phyloP scores from a whole-genome alignment of 1,140 invertebrate species.

The Acromyrmex heyeri region DNA sequence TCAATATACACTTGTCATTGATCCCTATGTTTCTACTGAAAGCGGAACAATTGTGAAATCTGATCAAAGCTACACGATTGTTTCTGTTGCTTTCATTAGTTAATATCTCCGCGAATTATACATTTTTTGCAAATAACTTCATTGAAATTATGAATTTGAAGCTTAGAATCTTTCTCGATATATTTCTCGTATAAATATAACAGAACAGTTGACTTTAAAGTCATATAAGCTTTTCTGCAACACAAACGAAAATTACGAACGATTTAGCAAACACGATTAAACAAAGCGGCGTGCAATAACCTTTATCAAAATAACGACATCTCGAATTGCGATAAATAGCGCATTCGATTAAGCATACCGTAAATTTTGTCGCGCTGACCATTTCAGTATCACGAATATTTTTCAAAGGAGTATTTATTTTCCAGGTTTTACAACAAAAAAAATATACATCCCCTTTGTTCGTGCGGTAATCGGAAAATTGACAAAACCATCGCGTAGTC shows the following conservation, averaged over 20 bases:
- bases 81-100: background rate
- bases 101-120: background rate
- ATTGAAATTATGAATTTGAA: background rate
- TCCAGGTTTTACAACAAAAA: conserved; percentile 16
- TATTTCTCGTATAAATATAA: background rate
- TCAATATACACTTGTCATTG: background rate
- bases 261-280: conserved; percentile 48
- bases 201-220: background rate
- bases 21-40: background rate
- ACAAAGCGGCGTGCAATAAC: conserved; percentile 51
- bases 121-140: background rate
- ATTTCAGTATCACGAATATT: conserved; percentile 19
- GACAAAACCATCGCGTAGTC: background rate
- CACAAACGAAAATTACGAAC: conserved; percentile 27
- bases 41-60: background rate
- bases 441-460: conserved; percentile 27
- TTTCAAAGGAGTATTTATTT: conserved; percentile 54
- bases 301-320: conserved; percentile 61
- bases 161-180: background rate
- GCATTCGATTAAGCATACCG: conserved; percentile 42
- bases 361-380: conserved; percentile 51
- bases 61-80: background rate
- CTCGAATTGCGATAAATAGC: conserved; percentile 59
- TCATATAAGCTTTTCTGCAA: background rate
- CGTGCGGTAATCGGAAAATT: conserved; percentile 13